phyloP scores from a whole-genome alignment of 2,113 vertebrate genomes.

The Anthoscopus minutus region DNA sequence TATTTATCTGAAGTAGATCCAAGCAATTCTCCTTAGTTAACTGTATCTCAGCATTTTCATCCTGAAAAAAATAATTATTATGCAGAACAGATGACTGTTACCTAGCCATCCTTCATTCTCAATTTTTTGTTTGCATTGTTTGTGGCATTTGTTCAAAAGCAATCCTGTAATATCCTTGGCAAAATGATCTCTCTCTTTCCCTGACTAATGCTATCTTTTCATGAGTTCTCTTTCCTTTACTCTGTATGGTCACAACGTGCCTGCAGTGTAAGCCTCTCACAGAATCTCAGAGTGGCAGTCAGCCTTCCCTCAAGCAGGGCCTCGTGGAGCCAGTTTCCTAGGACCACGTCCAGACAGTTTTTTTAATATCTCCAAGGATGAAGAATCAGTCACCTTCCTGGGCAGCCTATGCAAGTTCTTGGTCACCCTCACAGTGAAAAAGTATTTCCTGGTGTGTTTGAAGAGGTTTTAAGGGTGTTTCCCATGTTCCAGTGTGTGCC shows the following conservation, averaged over 20 bases:
- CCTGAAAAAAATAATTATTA: slow-evolving; percentile 26
- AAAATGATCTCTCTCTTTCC: neutral
- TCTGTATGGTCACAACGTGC: neutral
- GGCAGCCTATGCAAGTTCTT: neutral
- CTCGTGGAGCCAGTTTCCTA: neutral
- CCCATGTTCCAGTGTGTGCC: neutral
- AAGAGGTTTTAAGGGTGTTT: neutral
- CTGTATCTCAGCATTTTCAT: slow-evolving; percentile 33
- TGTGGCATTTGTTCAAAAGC: slow-evolving; percentile 25
- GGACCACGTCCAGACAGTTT: neutral
- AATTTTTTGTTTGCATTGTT: slow-evolving; percentile 4
- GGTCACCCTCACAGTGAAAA: neutral
- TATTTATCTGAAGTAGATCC: neutral
- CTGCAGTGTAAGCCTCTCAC: neutral
- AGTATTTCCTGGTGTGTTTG: neutral
- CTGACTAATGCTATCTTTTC: neutral
- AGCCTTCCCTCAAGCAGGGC: neutral
- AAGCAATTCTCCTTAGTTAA: slow-evolving; percentile 16
- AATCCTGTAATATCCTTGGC: neutral
- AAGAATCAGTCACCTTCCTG: neutral
- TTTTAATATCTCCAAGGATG: neutral
- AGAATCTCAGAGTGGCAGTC: neutral
- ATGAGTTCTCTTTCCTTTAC: neutral
- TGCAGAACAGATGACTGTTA: neutral
- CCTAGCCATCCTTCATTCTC: neutral